Percentiles rank a stretch among this genome's conserved stretches.
These are phyloP conservation scores for Cynocephalus volans DNA, from an alignment of 2,113 vertebrate genomes.

Conservation along the genomic window DNA sequence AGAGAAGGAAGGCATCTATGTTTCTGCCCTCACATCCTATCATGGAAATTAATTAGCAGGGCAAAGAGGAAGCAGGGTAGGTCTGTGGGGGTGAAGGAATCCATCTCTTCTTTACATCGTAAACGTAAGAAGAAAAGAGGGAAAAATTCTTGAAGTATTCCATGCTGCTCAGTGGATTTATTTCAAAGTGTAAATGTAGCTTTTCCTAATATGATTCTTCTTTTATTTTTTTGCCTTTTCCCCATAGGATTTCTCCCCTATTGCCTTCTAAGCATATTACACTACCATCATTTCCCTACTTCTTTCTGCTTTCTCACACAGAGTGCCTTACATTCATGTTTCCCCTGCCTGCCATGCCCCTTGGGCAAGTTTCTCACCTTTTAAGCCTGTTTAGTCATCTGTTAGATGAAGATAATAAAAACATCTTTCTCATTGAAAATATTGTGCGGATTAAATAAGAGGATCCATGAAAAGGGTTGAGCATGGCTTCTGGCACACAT, in stretches of 20 bases:
- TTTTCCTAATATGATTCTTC: background rate
- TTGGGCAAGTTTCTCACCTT: slow-evolving; percentile 16
- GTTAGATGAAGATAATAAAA: slow-evolving; percentile 53
- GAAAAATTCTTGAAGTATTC: background rate
- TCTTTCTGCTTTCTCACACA: background rate
- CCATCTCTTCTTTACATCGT: background rate
- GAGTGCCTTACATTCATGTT: background rate
- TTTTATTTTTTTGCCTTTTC: background rate
- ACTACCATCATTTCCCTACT: background rate
- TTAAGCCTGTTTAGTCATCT: slow-evolving; percentile 15
- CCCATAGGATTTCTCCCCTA: background rate
- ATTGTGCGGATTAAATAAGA: slow-evolving; percentile 44
- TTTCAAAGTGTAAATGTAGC: slow-evolving; percentile 6
- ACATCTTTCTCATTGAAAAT: background rate
- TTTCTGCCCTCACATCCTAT: background rate
- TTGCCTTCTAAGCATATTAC: background rate
- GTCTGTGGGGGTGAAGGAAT: background rate
- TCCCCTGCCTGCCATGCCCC: background rate
- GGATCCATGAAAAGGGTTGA: background rate
- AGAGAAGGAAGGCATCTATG: background rate
- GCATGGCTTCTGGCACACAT: background rate
- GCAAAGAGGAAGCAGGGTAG: background rate
- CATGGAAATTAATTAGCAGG: background rate
- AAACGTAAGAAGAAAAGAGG: background rate
- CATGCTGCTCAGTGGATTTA: background rate